A percentile compares a stretch with the other conserved stretches of the same genome.
phyloP scores from a whole-genome alignment of 92 coral and sea anemone species.

The Hydrozoanthus gracilis region DNA sequence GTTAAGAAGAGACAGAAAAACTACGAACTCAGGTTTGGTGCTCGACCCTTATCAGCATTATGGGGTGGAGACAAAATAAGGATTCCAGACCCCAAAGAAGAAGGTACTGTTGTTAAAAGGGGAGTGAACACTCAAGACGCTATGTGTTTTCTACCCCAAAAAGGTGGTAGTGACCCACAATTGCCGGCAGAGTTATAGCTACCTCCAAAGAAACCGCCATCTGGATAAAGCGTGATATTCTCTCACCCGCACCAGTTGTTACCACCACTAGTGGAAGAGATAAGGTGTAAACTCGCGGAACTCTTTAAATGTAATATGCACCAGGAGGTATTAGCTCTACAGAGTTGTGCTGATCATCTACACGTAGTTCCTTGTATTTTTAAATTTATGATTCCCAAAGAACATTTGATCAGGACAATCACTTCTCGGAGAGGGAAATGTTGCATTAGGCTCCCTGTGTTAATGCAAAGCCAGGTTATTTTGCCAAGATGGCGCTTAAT shows the following conservation, averaged over 20 bases:
- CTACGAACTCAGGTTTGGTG: background rate
- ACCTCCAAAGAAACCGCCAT: slow-evolving; percentile 10
- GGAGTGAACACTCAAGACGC: slow-evolving; percentile 1
- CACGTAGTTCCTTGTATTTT: background rate
- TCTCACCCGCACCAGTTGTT: background rate
- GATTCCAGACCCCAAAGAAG: background rate
- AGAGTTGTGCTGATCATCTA: background rate
- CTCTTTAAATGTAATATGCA: background rate
- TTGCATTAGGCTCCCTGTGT: slow-evolving; percentile 20
- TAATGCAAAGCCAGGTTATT: slow-evolving; percentile 2
- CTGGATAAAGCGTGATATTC: background rate
- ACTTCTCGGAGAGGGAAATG: slow-evolving; percentile 36
- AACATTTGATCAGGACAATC: slow-evolving; percentile 5
- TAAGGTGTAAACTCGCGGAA: background rate
- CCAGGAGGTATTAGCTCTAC: slow-evolving; percentile 1
- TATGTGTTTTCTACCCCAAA: background rate
- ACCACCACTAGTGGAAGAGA: slow-evolving; percentile 17
- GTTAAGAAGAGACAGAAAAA: slow-evolving; percentile 1
- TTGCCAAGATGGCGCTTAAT: background rate
- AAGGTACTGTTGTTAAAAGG: slow-evolving; percentile 4
- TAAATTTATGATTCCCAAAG: slow-evolving; percentile 1
- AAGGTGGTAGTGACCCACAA: slow-evolving; percentile 10
- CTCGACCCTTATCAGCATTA: background rate
- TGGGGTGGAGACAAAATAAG: background rate
- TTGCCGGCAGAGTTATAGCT: slow-evolving; percentile 2